Evolutionary conservation across 2,113 vertebrate genomes (phyloP).

Genomic region (Chloebia gouldiae): DNA sequence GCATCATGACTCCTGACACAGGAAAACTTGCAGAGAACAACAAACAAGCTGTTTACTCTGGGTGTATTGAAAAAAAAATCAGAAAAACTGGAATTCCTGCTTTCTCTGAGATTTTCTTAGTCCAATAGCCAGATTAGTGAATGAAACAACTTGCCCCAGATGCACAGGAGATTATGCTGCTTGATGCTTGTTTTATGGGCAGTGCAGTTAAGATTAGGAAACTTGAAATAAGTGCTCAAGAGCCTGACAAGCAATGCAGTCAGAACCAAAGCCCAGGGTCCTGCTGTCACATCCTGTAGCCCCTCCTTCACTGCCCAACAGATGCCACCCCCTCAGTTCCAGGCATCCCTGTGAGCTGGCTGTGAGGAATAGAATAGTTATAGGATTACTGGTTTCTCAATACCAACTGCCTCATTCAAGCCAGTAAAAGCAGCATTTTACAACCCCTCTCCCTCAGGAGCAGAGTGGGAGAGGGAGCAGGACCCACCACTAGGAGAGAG

Average conservation of each 20-base stretch:
- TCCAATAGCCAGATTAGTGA: neutral
- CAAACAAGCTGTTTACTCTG: neutral
- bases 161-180: constrained; percentile 4
- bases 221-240: neutral
- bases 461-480: neutral
- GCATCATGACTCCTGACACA: neutral
- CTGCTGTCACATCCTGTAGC: neutral
- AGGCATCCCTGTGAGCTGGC: neutral
- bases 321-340: accelerated
- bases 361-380: neutral
- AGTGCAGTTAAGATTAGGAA: neutral
- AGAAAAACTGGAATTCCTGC: neutral
- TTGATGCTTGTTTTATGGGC: neutral
- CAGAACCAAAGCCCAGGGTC: neutral
- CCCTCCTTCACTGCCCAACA: neutral
- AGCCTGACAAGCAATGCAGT: accelerated
- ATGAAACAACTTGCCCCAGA: neutral
- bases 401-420: neutral
- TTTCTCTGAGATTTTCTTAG: neutral
- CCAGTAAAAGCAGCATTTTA: neutral
- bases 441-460: neutral
- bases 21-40: neutral
- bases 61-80: neutral
- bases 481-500: neutral
- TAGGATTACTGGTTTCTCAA: neutral